These are phyloP conservation scores for Patella pellucida DNA, from an alignment of 2,888 invertebrate species.

Conservation along the genomic window DNA sequence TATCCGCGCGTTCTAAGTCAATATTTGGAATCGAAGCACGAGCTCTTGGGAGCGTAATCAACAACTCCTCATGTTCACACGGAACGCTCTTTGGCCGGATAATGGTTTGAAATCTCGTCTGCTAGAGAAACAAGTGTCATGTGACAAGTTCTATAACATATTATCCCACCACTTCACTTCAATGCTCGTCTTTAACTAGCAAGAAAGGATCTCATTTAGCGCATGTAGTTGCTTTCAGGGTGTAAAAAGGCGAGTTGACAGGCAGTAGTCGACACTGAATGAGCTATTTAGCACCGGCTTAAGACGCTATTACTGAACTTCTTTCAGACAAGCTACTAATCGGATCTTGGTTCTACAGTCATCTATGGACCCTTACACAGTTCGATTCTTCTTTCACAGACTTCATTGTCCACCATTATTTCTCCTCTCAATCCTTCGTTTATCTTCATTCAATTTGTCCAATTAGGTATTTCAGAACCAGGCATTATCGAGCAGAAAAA, in stretches of 20 bases:
- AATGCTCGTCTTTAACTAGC: conserved; percentile 7
- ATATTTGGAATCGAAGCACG: conserved; percentile 24
- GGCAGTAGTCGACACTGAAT: conserved; percentile 1
- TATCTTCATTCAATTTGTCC: conserved; percentile 47
- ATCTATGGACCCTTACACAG: conserved; percentile 20
- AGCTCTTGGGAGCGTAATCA: conserved; percentile 12
- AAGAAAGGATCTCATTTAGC: background rate
- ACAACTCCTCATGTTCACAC: conserved; percentile 1
- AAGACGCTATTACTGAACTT: conserved; percentile 6
- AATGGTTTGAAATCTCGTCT: conserved; percentile 4
- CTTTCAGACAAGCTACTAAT: conserved; percentile 23
- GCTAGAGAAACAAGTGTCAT: conserved; percentile 1
- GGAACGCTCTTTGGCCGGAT: conserved; percentile 8
- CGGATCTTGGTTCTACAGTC: conserved; percentile 16
- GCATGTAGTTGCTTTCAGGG: conserved; percentile 1
- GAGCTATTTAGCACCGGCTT: conserved; percentile 11
- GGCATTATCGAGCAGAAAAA: conserved; percentile 37
- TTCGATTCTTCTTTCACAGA: conserved; percentile 25
- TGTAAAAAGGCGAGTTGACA: background rate
- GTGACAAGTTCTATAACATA: conserved; percentile 1
- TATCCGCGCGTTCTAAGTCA: conserved; percentile 11
- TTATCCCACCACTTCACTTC: conserved; percentile 4
- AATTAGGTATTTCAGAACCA: conserved; percentile 35
- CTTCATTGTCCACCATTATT: conserved; percentile 29
- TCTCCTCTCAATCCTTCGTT: conserved; percentile 41